A percentile compares a stretch with the other conserved stretches of the same genome.
Evolutionary conservation across 2,888 invertebrate species (phyloP).

Genomic region (Ellobium chinense): DNA sequence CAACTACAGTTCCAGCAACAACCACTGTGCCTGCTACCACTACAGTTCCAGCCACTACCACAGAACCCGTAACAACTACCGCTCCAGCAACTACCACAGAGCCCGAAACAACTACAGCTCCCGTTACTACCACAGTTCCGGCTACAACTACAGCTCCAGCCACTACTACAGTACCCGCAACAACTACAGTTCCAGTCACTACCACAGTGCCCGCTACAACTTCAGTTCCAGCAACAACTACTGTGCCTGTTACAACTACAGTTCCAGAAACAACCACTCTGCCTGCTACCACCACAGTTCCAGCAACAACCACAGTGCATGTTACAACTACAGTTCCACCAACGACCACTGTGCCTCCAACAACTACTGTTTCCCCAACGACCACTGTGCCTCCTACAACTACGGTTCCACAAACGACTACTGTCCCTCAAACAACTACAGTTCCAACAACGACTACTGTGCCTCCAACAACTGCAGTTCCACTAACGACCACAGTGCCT

Average conservation of each 20-base stretch:
- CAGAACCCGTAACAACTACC: not conserved
- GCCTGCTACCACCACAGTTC: slow-evolving; percentile 1
- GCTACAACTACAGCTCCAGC: not conserved
- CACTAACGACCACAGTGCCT: not conserved
- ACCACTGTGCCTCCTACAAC: not conserved
- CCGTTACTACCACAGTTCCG: not conserved
- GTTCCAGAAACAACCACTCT: not conserved
- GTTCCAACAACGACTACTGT: not conserved
- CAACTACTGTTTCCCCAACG: too few relatives aligned
- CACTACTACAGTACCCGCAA: not conserved
- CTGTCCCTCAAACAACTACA: not conserved
- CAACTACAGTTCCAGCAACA: not conserved
- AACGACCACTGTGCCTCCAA: not conserved
- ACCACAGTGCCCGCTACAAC: not conserved
- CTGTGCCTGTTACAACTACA: not conserved
- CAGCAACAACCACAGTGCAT: not conserved
- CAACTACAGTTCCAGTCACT: not conserved
- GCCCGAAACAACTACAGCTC: not conserved
- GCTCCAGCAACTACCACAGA: not conserved
- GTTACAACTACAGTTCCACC: not conserved
- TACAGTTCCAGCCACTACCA: not conserved
- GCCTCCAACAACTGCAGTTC: not conserved
- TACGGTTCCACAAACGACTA: not conserved
- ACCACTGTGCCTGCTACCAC: slow-evolving; percentile 10
- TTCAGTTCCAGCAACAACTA: not conserved